Conservation (phyloP, 2,797 vertebrate species). For the Halcyon leucocephala region DNA sequence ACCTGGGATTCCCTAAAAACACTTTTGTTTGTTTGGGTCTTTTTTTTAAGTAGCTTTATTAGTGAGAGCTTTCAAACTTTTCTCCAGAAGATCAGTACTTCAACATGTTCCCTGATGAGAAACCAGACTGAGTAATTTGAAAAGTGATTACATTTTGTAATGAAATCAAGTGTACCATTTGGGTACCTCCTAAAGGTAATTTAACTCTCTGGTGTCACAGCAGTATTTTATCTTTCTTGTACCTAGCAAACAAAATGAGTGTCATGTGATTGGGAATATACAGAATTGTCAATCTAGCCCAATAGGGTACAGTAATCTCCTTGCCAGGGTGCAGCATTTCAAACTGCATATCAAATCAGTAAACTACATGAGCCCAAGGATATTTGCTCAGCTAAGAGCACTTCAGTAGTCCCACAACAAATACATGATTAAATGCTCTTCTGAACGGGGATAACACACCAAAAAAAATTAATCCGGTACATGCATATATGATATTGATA, state of each 20-base stretch:
- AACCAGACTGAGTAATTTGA: conserved; percentile 21
- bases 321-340: not conserved
- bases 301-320: not conserved
- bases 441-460: not conserved
- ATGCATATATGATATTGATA: not conserved
- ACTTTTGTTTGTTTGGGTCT: not conserved
- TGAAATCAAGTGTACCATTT: not conserved
- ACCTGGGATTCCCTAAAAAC: conserved; percentile 14
- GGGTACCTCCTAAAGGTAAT: not conserved
- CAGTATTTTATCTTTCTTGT: not conserved
- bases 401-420: not conserved
- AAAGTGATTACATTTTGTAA: conserved; percentile 17
- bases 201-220: not conserved
- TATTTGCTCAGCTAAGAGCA: not conserved
- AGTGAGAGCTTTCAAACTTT: conserved; percentile 33
- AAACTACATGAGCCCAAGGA: not conserved
- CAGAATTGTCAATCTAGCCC: not conserved
- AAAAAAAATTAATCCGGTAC: not conserved
- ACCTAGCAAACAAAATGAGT: not conserved
- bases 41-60: not conserved
- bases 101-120: not conserved
- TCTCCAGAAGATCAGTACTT: conserved; percentile 28
- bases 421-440: not conserved
- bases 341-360: not conserved
- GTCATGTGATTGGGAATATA: not conserved